Base-by-base conservation (phyloP, 2,113 vertebrate species). In the Scytalopus superciliaris region DNA sequence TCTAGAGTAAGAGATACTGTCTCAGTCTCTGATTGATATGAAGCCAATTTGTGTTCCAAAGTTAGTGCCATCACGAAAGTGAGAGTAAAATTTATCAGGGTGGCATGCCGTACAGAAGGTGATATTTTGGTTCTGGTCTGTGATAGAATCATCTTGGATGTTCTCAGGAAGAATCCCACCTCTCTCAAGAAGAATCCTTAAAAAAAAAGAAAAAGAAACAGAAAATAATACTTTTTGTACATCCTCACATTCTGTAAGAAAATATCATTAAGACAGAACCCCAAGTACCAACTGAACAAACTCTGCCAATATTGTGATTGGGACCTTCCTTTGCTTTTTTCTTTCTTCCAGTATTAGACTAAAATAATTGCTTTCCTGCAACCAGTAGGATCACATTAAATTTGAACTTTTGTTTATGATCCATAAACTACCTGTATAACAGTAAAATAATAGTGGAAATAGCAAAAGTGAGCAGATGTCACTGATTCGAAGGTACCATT, bases 21-120 rank as follows among this genome's bases (percentile, higher is more conserved):
- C 83, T 98, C 89, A 96, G 75, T 97, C 97, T 95, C 90, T 98
- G 93, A 99, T 97, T 97, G 98, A 99, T 97, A 99, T 98, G 97
- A 99, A 99, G 52, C 99, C 99, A 57, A 99, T 98, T 92, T 99
- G 99, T 23, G 98, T 99, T 47, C 99, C 99, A 33, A 99, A 99
- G 97, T 99, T 98, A 66, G 49, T 45, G 10, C 99, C 99, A 83
- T 99, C 99, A 59, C 99, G 98, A 40, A 98, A 97, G 74, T 99
- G 98, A 44, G 99, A 99, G 84, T 99, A 99, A 96, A 99, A 99
- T 85, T 96, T 96, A 6, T 99, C 98, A 16, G 99, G 98, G 77
- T 98, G 97, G 64, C 99, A 99, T 17, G 98, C 98, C 7, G 99
- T 99, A 95, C 99, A 99, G 37, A 98, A 98, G 14, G 98, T 98